phyloP scores from a whole-genome alignment of 2,113 vertebrate species.

The Physeter macrocephalus region DNA sequence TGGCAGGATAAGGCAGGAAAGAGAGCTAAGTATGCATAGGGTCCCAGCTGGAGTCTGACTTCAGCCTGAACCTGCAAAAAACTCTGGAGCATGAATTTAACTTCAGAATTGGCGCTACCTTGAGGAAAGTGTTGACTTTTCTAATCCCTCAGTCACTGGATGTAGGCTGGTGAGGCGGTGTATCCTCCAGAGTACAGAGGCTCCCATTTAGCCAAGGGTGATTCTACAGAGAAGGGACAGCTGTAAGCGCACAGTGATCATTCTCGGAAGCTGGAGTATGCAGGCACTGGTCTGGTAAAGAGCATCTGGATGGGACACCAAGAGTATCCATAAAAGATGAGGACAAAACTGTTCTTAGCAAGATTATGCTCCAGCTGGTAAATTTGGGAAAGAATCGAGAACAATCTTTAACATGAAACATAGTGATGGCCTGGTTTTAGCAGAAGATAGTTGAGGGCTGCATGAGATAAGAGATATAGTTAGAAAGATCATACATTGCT shows the following conservation, averaged over 20 bases:
- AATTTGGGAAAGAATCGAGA: background rate
- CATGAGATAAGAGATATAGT: background rate
- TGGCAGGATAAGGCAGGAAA: background rate
- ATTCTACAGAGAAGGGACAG: background rate
- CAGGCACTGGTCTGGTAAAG: background rate
- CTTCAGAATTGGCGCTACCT: background rate
- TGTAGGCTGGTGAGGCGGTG: background rate
- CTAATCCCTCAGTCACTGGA: background rate
- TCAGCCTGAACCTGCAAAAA: background rate
- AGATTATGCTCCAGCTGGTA: background rate
- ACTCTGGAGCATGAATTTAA: background rate
- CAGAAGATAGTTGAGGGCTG: background rate
- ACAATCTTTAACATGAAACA: background rate
- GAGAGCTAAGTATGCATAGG: background rate
- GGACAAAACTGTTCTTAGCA: background rate
- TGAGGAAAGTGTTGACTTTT: background rate
- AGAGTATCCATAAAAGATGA: background rate
- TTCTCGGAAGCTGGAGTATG: background rate
- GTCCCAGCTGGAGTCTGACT: background rate
- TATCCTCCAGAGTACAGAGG: background rate
- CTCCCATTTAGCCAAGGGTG: background rate
- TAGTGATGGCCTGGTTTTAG: background rate
- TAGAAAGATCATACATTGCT: background rate
- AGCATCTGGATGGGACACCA: background rate
- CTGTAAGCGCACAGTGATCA: background rate